These are phyloP conservation scores for Patiria pectinifera DNA, from an alignment of 53 echinoderm and acorn worm species.

Conservation along the genomic window DNA sequence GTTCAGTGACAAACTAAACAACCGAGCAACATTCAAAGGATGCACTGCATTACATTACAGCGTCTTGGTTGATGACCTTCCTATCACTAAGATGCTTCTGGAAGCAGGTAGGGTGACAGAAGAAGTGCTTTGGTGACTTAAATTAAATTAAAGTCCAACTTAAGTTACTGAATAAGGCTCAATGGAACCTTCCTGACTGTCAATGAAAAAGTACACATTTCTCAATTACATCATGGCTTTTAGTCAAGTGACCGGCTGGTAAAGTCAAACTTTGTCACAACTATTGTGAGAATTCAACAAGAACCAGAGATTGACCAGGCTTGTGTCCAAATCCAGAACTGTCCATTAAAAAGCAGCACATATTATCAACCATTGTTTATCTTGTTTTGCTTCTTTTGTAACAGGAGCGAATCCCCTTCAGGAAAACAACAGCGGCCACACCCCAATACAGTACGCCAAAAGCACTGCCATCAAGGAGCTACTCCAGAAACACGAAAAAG, in stretches of 20 bases:
- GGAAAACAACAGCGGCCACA: constrained; percentile 90
- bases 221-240: too few relatives aligned
- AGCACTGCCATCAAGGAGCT: constrained; percentile 72
- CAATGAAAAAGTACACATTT: too few relatives aligned
- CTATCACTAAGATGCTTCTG: constrained; percentile 72
- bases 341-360: not conserved
- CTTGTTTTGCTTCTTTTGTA: not conserved
- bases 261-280: too few relatives aligned
- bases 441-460: constrained; percentile 84
- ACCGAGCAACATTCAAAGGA: constrained; percentile 90
- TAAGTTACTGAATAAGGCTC: not conserved
- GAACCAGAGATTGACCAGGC: too few relatives aligned
- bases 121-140: not conserved
- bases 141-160: not conserved
- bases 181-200: too few relatives aligned
- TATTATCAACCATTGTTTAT: not conserved
- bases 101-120: constrained; percentile 74
- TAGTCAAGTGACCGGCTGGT: too few relatives aligned
- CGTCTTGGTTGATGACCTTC: constrained; percentile 73
- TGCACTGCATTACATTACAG: constrained; percentile 96
- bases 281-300: too few relatives aligned
- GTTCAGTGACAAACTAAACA: constrained; percentile 89
- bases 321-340: too few relatives aligned
- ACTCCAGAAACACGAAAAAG: constrained; percentile 60
- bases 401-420: constrained; percentile 84